Evolutionary conservation across 2,888 invertebrate species (phyloP).

Genomic region (Ormia ochracea): DNA sequence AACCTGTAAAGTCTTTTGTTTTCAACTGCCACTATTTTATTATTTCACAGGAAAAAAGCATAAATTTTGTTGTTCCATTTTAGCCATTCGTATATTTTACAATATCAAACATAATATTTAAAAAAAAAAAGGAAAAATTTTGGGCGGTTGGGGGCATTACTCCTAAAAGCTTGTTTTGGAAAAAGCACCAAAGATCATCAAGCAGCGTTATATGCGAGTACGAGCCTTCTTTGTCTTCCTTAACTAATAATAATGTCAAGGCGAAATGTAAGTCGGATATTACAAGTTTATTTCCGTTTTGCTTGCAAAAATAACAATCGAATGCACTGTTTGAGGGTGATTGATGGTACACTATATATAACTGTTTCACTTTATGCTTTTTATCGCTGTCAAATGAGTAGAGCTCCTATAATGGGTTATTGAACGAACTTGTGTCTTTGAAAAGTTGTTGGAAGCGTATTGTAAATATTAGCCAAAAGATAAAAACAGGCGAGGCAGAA

Average conservation of each 20-base stretch:
- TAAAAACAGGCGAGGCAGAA: constrained; percentile 2
- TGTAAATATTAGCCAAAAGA: constrained; percentile 55
- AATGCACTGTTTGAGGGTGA: constrained; percentile 19
- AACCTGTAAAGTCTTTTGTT: constrained; percentile 47
- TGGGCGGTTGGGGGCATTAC: not conserved
- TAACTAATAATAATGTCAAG: constrained; percentile 58
- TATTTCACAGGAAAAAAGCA: not conserved
- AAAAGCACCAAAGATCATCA: not conserved
- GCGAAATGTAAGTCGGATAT: constrained; percentile 59
- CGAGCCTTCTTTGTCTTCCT: too few relatives aligned
- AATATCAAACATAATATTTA: not conserved
- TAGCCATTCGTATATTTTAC: not conserved
- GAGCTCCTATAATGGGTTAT: constrained; percentile 10
- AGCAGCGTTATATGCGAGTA: not conserved
- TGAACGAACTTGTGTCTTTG: not conserved
- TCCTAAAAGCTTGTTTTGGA: not conserved
- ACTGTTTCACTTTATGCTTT: not conserved
- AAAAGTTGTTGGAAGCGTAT: constrained; percentile 11
- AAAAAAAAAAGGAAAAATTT: not conserved
- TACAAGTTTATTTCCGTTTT: constrained; percentile 63
- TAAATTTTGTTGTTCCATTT: not conserved
- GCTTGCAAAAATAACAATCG: constrained; percentile 45
- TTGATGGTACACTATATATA: constrained; percentile 14
- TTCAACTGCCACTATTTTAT: not conserved
- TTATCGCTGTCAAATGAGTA: not conserved